phyloP scores from a whole-genome alignment of 2,797 vertebrate species.

The Rhinogobio ventralis region DNA sequence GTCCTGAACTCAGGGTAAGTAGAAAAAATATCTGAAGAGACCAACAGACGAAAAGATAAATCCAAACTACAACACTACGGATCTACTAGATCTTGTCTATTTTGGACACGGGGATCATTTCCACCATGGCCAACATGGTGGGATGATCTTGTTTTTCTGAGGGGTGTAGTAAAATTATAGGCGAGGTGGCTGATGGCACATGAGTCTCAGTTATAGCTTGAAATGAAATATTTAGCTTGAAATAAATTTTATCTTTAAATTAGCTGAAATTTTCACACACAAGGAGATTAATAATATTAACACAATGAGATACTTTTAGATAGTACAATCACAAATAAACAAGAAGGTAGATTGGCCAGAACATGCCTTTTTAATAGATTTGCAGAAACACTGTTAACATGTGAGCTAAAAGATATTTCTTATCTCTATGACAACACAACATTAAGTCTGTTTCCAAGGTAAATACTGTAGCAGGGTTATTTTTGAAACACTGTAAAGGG shows the following conservation, averaged over 20 bases:
- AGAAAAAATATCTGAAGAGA: slow-evolving; percentile 4
- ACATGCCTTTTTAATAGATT: slow-evolving; percentile 7
- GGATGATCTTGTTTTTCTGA: slow-evolving; percentile 9
- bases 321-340: not conserved
- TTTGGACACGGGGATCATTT: not conserved
- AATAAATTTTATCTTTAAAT: not conserved
- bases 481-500: slow-evolving; percentile 66
- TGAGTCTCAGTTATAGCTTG: not conserved
- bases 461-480: slow-evolving; percentile 71
- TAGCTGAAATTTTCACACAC: not conserved
- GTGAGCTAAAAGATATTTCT: not conserved
- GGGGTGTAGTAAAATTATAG: not conserved
- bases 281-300: not conserved
- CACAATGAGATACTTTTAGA: not conserved
- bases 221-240: slow-evolving; percentile 1
- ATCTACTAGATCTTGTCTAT: slow-evolving; percentile 10
- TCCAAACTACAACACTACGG: not conserved
- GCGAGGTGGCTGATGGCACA: not conserved
- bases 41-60: not conserved
- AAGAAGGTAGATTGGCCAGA: not conserved
- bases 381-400: not conserved
- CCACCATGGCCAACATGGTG: not conserved
- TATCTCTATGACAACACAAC: slow-evolving; percentile 54
- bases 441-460: slow-evolving; percentile 49
- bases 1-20: slow-evolving; percentile 25